Conservation (phyloP, 2,888 invertebrate species). For the Halictus quadricinctus region DNA sequence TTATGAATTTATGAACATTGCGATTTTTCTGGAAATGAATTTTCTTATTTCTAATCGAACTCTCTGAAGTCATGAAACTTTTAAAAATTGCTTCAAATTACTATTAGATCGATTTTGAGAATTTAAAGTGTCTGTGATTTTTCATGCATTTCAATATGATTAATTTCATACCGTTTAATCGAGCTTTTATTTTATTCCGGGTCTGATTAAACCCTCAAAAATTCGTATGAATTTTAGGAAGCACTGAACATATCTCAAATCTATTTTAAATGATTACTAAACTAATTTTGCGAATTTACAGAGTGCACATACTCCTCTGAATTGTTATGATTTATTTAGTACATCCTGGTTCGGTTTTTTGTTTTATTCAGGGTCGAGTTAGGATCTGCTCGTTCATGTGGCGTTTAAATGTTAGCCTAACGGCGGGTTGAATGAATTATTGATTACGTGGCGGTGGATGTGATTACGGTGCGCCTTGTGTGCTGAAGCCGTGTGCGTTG, state of each 20-base stretch:
- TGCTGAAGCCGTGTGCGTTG: slow-evolving; percentile 48
- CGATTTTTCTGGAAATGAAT: neutral
- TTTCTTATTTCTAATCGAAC: no score
- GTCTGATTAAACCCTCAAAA: no score
- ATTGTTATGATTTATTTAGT: neutral
- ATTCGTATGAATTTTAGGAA: neutral
- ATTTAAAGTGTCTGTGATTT: no score
- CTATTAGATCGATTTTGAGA: no score
- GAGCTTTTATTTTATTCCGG: neutral
- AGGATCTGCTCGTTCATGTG: slow-evolving; percentile 33
- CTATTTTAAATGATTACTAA: neutral
- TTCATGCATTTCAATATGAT: no score
- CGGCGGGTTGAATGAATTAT: slow-evolving; percentile 69
- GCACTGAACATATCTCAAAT: neutral
- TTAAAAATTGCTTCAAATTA: no score
- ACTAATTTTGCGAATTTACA: no score
- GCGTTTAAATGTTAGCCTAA: slow-evolving; percentile 42
- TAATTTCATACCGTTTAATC: no score
- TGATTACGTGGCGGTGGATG: slow-evolving; percentile 59
- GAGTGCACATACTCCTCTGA: no score
- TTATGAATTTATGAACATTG: neutral
- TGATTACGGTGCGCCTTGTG: slow-evolving; percentile 59
- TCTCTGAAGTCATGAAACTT: no score
- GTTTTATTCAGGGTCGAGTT: neutral
- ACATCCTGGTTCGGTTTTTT: neutral